Percentiles rank a stretch among this genome's conserved stretches.
phyloP scores from a whole-genome alignment of 1,140 invertebrate species.

The Eriosoma lanigerum region DNA sequence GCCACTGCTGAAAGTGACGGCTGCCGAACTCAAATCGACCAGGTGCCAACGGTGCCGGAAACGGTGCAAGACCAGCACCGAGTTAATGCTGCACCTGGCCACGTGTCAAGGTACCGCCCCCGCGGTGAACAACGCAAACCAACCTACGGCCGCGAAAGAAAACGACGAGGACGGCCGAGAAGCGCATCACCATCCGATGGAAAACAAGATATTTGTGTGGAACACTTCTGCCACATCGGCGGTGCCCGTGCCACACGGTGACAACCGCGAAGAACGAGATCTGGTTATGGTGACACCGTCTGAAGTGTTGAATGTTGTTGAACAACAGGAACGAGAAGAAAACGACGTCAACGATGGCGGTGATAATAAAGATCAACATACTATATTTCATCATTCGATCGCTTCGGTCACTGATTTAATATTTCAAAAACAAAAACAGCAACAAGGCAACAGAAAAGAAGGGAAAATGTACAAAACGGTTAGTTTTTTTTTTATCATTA shows the following conservation, averaged over 20 bases:
- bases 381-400: neutral
- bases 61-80: slow-evolving; percentile 77
- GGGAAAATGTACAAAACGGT: slow-evolving; percentile 46
- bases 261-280: slow-evolving; percentile 36
- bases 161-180: slow-evolving; percentile 46
- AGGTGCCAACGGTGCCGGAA: slow-evolving; percentile 81
- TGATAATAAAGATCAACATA: neutral
- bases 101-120: slow-evolving; percentile 61
- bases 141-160: neutral
- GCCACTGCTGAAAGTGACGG: slow-evolving; percentile 57
- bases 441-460: slow-evolving; percentile 12
- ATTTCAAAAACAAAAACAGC: neutral
- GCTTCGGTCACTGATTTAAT: neutral
- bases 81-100: slow-evolving; percentile 74
- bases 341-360: neutral
- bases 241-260: slow-evolving; percentile 55
- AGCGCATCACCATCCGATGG: slow-evolving; percentile 68
- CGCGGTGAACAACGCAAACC: no score
- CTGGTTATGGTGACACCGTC: neutral
- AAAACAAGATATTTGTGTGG: slow-evolving; percentile 77
- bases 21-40: slow-evolving; percentile 58
- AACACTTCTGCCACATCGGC: slow-evolving; percentile 59
- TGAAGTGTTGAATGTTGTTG: neutral
- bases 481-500: slow-evolving; percentile 11
- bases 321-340: neutral